Conservation (phyloP, 2,888 invertebrate species). For the Leucozona laternaria region DNA sequence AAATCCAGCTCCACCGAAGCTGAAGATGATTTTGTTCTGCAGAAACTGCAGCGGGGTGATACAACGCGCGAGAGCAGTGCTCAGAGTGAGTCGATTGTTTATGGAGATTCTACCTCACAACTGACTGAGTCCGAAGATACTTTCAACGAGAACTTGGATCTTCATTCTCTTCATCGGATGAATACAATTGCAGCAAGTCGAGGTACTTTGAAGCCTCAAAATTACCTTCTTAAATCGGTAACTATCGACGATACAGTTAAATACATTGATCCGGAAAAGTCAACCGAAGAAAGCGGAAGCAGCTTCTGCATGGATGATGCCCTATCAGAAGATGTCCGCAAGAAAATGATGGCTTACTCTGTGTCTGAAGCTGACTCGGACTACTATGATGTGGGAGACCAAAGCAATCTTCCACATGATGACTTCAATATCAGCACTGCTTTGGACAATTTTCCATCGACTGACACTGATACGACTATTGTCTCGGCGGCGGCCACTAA, state of each 20-base stretch:
- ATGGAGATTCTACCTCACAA: conserved; percentile 71
- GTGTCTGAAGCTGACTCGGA: conserved; percentile 82
- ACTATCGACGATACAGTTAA: conserved; percentile 78
- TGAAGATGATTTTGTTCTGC: conserved; percentile 79
- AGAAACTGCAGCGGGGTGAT: conserved; percentile 77
- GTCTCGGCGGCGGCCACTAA: conserved; percentile 82
- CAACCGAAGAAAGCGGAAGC: conserved; percentile 70
- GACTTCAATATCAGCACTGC: conserved; percentile 81
- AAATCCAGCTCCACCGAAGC: conserved; percentile 76
- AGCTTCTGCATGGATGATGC: conserved; percentile 80
- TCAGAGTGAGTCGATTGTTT: conserved; percentile 80
- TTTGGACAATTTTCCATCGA: conserved; percentile 80
- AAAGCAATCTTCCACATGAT: conserved; percentile 69
- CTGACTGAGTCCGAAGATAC: conserved; percentile 53
- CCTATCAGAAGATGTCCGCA: conserved; percentile 80
- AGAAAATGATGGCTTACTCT: conserved; percentile 82
- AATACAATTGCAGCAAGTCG: conserved; percentile 78
- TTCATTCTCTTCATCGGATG: conserved; percentile 76
- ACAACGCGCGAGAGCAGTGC: conserved; percentile 79
- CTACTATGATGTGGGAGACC: conserved; percentile 77
- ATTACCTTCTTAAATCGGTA: conserved; percentile 77
- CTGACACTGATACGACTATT: conserved; percentile 82
- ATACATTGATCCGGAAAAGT: conserved; percentile 75
- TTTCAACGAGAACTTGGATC: conserved; percentile 43
- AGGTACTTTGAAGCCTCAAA: conserved; percentile 65